These are phyloP conservation scores for Menidia beryllina DNA, from an alignment of 2,113 vertebrate genomes.

Conservation along the genomic window DNA sequence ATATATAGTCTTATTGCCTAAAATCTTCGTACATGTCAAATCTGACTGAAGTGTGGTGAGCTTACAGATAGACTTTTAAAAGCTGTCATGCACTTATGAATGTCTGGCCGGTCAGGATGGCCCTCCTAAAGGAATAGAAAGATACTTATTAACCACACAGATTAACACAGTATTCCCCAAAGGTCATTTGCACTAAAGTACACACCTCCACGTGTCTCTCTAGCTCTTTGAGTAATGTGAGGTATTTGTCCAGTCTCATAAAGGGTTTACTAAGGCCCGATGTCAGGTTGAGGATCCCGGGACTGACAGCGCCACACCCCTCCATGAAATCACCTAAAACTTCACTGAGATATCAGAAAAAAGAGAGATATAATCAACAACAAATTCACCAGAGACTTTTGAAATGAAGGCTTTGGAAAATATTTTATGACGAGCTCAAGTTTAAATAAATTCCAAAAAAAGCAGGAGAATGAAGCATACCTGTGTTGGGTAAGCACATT, in stretches of 20 bases:
- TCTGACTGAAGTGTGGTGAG: background rate
- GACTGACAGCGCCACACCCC: slow-evolving; percentile 89
- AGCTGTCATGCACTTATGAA: slow-evolving; percentile 94
- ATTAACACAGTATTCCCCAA: background rate
- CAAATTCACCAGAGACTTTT: too few species aligned
- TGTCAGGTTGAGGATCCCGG: slow-evolving; percentile 95
- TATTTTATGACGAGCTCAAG: too few species aligned
- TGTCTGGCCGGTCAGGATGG: slow-evolving; percentile 93
- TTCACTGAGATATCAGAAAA: slow-evolving; percentile 80
- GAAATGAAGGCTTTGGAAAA: background rate
- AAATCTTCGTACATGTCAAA: background rate
- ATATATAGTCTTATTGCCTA: background rate
- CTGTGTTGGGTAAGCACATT: slow-evolving; percentile 94
- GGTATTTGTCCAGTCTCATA: slow-evolving; percentile 98
- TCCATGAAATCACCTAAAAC: slow-evolving; percentile 98
- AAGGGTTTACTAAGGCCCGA: slow-evolving; percentile 99
- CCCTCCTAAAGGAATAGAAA: slow-evolving; percentile 84
- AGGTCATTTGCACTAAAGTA: background rate
- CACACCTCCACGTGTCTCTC: slow-evolving; percentile 98
- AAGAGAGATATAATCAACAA: background rate
- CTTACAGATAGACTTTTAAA: slow-evolving; percentile 97
- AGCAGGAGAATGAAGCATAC: slow-evolving; percentile 68
- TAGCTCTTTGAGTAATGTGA: slow-evolving; percentile 95
- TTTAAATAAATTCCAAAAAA: background rate
- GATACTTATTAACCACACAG: background rate